These are phyloP conservation scores for Heliconius congener DNA, from an alignment of 1,140 invertebrate genomes.

Conservation along the genomic window DNA sequence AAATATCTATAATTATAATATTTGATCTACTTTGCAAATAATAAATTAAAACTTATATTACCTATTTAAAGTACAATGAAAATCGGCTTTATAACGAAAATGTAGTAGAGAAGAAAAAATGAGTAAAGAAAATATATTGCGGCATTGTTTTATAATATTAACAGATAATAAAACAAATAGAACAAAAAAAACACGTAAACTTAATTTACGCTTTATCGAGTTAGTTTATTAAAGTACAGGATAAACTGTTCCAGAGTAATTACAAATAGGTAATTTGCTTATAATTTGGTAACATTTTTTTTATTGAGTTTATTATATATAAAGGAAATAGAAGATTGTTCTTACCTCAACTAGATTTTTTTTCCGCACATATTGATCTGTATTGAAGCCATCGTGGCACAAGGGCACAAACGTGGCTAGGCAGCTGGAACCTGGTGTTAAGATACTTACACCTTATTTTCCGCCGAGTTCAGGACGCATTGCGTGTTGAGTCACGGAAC, in stretches of 20 bases:
- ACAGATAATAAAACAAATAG: not conserved
- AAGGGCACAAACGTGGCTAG: not conserved
- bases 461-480: too few species aligned
- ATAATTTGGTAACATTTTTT: not conserved
- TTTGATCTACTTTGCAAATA: too few species aligned
- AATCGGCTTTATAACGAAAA: not conserved
- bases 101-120: not conserved
- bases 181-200: not conserved
- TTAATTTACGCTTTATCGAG: not conserved
- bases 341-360: not conserved
- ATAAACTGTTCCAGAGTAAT: not conserved
- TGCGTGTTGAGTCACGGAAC: too few species aligned
- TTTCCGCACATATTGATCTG: too few species aligned
- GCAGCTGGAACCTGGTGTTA: too few species aligned
- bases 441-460: too few species aligned
- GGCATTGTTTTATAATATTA: not conserved
- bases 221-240: not conserved
- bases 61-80: not conserved
- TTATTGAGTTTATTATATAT: not conserved
- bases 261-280: not conserved
- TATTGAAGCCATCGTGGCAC: too few species aligned
- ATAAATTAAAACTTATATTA: too few species aligned
- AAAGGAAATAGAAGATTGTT: not conserved
- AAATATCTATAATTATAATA: too few species aligned
- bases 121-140: not conserved